Conservation (phyloP, 2,888 invertebrate species). For the Pegoplata infirma region DNA sequence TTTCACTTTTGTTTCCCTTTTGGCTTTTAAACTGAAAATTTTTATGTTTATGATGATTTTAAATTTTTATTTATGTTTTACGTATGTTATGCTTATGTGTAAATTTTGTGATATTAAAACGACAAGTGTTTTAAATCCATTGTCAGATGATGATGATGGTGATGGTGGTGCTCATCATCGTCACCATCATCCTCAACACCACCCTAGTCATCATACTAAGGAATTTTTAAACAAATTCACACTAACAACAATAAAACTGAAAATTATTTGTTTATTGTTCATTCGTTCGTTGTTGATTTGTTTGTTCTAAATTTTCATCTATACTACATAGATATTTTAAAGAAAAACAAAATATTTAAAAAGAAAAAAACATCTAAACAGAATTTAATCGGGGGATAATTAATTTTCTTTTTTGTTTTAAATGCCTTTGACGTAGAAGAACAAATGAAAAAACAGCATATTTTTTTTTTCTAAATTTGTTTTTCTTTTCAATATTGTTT, state of each 20-base stretch:
- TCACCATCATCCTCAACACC: slow-evolving; percentile 3
- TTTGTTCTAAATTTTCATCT: slow-evolving; percentile 32
- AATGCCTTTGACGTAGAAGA: slow-evolving; percentile 38
- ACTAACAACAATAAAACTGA: slow-evolving; percentile 2
- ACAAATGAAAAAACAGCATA: slow-evolving; percentile 13
- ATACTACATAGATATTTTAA: slow-evolving; percentile 3
- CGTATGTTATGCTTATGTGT: not conserved
- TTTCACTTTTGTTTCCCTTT: slow-evolving; percentile 6
- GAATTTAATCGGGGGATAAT: slow-evolving; percentile 53
- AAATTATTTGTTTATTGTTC: slow-evolving; percentile 47
- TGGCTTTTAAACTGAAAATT: slow-evolving; percentile 6
- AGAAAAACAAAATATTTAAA: slow-evolving; percentile 29
- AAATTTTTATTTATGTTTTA: slow-evolving; percentile 1
- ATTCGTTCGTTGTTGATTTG: slow-evolving; percentile 21
- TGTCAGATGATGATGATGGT: slow-evolving; percentile 36
- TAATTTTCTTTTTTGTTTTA: slow-evolving; percentile 42
- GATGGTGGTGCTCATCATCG: slow-evolving; percentile 6
- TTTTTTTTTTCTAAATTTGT: slow-evolving; percentile 43
- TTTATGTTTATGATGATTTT: slow-evolving; percentile 17
- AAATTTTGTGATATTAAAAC: slow-evolving; percentile 16
- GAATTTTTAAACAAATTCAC: slow-evolving; percentile 12
- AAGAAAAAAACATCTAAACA: slow-evolving; percentile 38
- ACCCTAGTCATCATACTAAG: not conserved
- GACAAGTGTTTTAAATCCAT: slow-evolving; percentile 50
- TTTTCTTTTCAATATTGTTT: slow-evolving; percentile 25